Evolutionary conservation across 2,888 invertebrate genomes (phyloP), one percentile per base, ranked within the genome.

Genomic region (Hypselothyrea guttata): DNA sequence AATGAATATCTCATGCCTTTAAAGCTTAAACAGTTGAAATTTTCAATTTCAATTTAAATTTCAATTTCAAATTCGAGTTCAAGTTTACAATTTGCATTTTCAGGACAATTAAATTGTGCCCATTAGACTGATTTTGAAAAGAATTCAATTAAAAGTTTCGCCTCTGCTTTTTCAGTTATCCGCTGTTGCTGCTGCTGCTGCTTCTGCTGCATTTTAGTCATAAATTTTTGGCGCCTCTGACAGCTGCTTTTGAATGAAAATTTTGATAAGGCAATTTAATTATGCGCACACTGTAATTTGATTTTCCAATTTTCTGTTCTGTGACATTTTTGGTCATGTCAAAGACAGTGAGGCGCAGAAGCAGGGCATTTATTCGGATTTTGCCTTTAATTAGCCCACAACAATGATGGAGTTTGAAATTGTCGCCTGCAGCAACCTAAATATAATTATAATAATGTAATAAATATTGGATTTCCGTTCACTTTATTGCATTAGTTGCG

Each of bases 91-190:
- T 28, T 12, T n/a, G 0, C 11, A 35, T 38, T 58, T 55, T 37
- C 38, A 64, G 59, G 63, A 79, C 77, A 77, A 79, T 77, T 81
- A 58, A 69, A 79, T 83, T 81, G 63, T 67, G 61, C 58, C 65
- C 66, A 75, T 75, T 79, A 67, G 66, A 33, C 69, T 60, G 62
- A 72, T 70, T 73, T 77, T 67, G 58, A 68, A 83, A 62, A 67
- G 70, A 81, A 83, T 84, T 83, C 77, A 81, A 81, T 81, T 81
- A 84, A 84, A 81, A 81, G 62, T 83, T 81, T 62, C 56, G 45
- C 38, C 51, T 48, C 52, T 30, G 27, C 31, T 44, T 54, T 27
- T 34, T 46, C 47, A 31, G 35, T 49, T 48, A n/a, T 27, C 33
- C n/a, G 22, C 15, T n/a, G 4, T 34, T 13, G 13, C 15, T 22